These are phyloP conservation scores for Tenodera sinensis DNA, from an alignment of 2,888 invertebrate genomes.

Conservation along the genomic window DNA sequence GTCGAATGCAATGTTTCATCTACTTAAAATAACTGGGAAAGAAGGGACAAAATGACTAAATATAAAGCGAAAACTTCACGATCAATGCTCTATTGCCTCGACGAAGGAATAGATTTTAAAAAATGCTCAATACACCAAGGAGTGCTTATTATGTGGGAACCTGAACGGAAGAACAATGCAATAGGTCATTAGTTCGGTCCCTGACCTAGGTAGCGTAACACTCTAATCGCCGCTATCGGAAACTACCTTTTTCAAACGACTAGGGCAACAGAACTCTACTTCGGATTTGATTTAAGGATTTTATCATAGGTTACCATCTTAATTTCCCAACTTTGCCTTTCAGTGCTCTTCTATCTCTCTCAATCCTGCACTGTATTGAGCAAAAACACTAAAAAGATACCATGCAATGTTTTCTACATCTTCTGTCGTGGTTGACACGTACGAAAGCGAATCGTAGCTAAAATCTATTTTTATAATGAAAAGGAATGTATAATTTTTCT, in stretches of 20 bases:
- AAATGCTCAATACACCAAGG: not conserved
- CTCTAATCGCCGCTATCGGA: not conserved
- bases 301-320: too few species aligned
- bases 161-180: not conserved
- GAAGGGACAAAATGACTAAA: not conserved
- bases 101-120: not conserved
- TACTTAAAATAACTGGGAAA: too few species aligned
- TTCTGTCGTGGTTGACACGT: too few species aligned
- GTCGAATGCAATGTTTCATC: too few species aligned
- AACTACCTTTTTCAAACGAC: not conserved
- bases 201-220: not conserved
- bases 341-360: too few species aligned
- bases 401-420: too few species aligned
- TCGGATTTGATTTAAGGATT: not conserved
- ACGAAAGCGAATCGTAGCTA: too few species aligned
- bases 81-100: not conserved
- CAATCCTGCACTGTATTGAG: too few species aligned
- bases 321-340: too few species aligned
- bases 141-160: not conserved
- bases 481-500: too few species aligned
- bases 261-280: not conserved
- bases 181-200: not conserved
- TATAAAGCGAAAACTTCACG: not conserved
- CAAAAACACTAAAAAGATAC: too few species aligned
- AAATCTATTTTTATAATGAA: too few species aligned